Evolutionary conservation across 2,888 invertebrate species (phyloP).

Genomic region (Amblyjoppa fuscipennis): DNA sequence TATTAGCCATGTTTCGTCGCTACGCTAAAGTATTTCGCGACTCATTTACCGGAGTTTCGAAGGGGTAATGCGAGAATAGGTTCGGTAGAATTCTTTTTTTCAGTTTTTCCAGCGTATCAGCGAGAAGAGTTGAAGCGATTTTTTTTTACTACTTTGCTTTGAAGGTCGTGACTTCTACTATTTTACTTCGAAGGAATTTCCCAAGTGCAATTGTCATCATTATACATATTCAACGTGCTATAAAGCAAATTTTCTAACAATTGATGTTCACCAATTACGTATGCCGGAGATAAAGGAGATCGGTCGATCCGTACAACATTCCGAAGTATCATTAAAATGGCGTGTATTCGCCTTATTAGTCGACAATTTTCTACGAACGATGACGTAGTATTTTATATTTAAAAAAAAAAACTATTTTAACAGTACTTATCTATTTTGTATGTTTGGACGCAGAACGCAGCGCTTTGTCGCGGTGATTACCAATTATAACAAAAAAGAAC

Average conservation of each 20-base stretch:
- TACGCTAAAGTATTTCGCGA: not conserved
- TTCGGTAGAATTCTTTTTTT: not conserved
- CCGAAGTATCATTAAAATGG: not conserved
- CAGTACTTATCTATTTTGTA: conserved; percentile 53
- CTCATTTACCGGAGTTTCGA: not conserved
- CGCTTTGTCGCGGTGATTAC: conserved; percentile 11
- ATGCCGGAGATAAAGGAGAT: not conserved
- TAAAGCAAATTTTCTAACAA: not conserved
- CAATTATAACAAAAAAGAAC: conserved; percentile 15
- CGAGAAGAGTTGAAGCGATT: not conserved
- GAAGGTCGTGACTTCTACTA: not conserved
- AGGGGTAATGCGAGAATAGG: not conserved
- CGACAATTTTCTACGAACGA: not conserved
- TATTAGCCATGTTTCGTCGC: conserved; percentile 67
- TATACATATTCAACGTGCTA: not conserved
- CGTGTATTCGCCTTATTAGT: not conserved
- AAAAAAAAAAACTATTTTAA: not conserved
- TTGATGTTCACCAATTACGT: not conserved
- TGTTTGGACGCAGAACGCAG: conserved; percentile 18
- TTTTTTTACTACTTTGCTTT: not conserved
- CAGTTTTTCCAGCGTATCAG: not conserved
- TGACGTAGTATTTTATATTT: conserved; percentile 14
- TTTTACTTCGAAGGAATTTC: not conserved
- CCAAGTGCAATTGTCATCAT: not conserved
- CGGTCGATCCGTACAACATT: not conserved